Conservation (phyloP, 2,888 invertebrate species). For the Hirtodrosophila confusa region DNA sequence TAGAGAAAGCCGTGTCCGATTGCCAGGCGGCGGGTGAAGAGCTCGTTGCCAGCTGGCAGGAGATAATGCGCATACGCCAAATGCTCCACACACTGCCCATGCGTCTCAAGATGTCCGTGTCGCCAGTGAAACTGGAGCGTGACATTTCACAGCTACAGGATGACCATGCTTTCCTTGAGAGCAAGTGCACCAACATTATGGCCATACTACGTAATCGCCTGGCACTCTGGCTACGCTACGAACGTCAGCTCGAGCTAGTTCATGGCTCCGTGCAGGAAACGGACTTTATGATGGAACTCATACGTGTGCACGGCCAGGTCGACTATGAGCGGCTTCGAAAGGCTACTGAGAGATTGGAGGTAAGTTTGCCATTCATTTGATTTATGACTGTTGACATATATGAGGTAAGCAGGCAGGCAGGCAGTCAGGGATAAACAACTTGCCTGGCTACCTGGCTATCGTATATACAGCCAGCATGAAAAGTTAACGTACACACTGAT, state of each 20-base stretch:
- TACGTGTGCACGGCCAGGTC: slow-evolving; percentile 93
- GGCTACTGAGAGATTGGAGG: slow-evolving; percentile 93
- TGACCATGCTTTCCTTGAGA: slow-evolving; percentile 89
- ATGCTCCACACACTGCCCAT: slow-evolving; percentile 91
- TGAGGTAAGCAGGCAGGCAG: not conserved
- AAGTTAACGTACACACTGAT: too few relatives aligned
- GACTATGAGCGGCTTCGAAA: slow-evolving; percentile 92
- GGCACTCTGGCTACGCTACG: slow-evolving; percentile 91
- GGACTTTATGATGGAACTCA: slow-evolving; percentile 93
- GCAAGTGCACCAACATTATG: slow-evolving; percentile 88
- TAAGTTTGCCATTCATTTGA: slow-evolving; percentile 84
- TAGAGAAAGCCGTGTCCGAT: slow-evolving; percentile 90
- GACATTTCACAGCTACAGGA: slow-evolving; percentile 91
- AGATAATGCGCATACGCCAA: slow-evolving; percentile 90
- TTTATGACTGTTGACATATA: slow-evolving; percentile 25
- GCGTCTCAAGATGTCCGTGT: slow-evolving; percentile 90
- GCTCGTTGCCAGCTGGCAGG: slow-evolving; percentile 90
- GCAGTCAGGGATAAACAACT: too few relatives aligned
- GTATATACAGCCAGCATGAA: too few relatives aligned
- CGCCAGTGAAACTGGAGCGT: slow-evolving; percentile 90
- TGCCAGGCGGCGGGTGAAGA: slow-evolving; percentile 90
- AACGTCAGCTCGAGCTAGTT: slow-evolving; percentile 90
- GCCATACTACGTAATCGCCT: slow-evolving; percentile 88
- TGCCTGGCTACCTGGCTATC: slow-evolving; percentile 38
- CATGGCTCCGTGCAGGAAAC: slow-evolving; percentile 93